Percentiles rank a stretch among this genome's conserved stretches.
These are phyloP conservation scores for Rhagonycha fulva DNA, from an alignment of 2,888 invertebrate species.

Conservation along the genomic window DNA sequence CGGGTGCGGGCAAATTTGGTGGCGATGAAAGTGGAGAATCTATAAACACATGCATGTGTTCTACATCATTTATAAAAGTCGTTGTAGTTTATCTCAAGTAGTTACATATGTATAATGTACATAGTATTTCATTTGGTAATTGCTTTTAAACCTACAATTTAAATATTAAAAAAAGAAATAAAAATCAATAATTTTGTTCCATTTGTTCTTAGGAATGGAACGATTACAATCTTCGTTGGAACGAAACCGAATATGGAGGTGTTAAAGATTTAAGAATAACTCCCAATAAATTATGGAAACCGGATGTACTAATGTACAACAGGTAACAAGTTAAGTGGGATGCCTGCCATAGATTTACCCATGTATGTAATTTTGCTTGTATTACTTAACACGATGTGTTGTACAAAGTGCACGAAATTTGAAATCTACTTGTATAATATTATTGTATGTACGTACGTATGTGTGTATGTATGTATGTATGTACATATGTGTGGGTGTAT, in stretches of 20 bases:
- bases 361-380: not conserved
- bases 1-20: not conserved
- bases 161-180: not conserved
- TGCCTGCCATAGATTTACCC: constrained; percentile 20
- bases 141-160: not conserved
- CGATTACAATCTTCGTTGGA: constrained; percentile 97
- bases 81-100: not conserved
- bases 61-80: not conserved
- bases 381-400: not conserved
- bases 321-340: constrained; percentile 70
- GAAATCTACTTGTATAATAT: not conserved
- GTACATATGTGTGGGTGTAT: not conserved
- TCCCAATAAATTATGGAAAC: constrained; percentile 95
- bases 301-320: constrained; percentile 99
- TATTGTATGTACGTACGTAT: not conserved
- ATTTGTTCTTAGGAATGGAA: constrained; percentile 83
- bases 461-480: not conserved
- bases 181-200: not conserved
- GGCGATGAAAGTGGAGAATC: not conserved
- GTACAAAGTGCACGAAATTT: not conserved
- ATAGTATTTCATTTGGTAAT: not conserved
- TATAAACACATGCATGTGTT: not conserved
- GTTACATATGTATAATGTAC: not conserved
- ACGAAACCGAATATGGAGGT: constrained; percentile 91
- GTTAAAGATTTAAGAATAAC: constrained; percentile 94